Percentiles rank a stretch among this genome's conserved stretches.
phyloP scores from a whole-genome alignment of 2,888 invertebrate species.

The Slavum lentiscoides region DNA sequence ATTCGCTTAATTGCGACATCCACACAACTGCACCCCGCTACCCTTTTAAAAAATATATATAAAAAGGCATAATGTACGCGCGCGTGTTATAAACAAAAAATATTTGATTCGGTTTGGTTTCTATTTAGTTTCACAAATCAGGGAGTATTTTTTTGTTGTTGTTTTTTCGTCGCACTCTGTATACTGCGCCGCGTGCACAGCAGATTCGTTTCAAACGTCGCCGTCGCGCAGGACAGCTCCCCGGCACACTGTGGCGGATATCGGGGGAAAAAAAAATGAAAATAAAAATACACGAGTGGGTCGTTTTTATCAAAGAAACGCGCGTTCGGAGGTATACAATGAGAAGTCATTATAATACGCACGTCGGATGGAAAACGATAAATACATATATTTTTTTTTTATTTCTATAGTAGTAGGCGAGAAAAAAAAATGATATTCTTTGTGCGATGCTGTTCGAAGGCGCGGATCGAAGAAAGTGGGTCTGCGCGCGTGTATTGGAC shows the following conservation, averaged over 20 bases:
- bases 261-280: conserved; percentile 34
- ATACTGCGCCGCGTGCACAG: background rate
- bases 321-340: conserved; percentile 22
- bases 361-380: conserved; percentile 6
- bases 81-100: no score
- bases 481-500: conserved; percentile 22
- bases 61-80: no score
- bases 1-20: no score
- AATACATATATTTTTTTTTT: background rate
- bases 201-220: conserved; percentile 31
- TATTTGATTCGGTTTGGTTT: no score
- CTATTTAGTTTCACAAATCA: no score
- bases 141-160: no score
- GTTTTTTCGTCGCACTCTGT: no score
- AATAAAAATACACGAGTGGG: conserved; percentile 50
- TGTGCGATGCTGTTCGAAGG: conserved; percentile 3
- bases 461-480: conserved; percentile 43
- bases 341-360: conserved; percentile 33
- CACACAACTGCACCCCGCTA: no score
- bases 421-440: conserved; percentile 49
- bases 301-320: conserved; percentile 51
- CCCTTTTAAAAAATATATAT: no score
- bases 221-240: conserved; percentile 8
- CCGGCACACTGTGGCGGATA: conserved; percentile 16
- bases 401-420: background rate